A percentile compares a stretch with the other conserved stretches of the same genome.
These are phyloP conservation scores for Lysiphlebus fabarum DNA, from an alignment of 1,140 invertebrate species.

Conservation along the genomic window DNA sequence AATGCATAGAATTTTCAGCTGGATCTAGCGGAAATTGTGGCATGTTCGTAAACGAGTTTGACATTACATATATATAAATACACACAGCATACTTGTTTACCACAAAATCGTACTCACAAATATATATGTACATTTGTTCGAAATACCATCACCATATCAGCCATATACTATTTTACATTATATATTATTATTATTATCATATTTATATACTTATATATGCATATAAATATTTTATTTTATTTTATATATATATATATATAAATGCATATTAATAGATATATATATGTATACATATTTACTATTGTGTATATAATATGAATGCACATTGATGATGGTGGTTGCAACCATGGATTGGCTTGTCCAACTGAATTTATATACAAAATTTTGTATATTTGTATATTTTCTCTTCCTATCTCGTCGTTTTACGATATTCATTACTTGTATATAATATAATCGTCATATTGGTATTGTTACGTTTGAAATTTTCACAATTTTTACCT, in stretches of 20 bases:
- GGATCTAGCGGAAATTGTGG: conserved; percentile 27
- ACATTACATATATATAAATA: conserved; percentile 18
- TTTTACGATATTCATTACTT: conserved; percentile 3
- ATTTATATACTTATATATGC: too few relatives aligned
- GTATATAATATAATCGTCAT: conserved; percentile 5
- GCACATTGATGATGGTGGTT: too few relatives aligned
- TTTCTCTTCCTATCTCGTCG: background rate
- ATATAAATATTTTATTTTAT: too few relatives aligned
- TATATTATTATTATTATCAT: too few relatives aligned
- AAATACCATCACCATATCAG: too few relatives aligned
- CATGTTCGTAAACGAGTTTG: conserved; percentile 27
- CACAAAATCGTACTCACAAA: background rate
- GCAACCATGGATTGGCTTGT: conserved; percentile 9
- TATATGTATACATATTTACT: conserved; percentile 3
- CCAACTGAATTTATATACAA: conserved; percentile 6
- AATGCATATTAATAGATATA: conserved; percentile 2
- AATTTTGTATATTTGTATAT: conserved; percentile 8
- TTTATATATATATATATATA: too few relatives aligned
- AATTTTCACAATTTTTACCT: too few relatives aligned
- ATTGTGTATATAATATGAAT: background rate
- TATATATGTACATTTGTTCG: background rate
- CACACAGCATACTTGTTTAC: background rate
- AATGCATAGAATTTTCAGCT: conserved; percentile 27
- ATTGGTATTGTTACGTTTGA: background rate
- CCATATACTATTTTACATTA: too few relatives aligned